Conservation (phyloP, 92 coral and sea anemone genomes). For the Bergia puertoricense region DNA sequence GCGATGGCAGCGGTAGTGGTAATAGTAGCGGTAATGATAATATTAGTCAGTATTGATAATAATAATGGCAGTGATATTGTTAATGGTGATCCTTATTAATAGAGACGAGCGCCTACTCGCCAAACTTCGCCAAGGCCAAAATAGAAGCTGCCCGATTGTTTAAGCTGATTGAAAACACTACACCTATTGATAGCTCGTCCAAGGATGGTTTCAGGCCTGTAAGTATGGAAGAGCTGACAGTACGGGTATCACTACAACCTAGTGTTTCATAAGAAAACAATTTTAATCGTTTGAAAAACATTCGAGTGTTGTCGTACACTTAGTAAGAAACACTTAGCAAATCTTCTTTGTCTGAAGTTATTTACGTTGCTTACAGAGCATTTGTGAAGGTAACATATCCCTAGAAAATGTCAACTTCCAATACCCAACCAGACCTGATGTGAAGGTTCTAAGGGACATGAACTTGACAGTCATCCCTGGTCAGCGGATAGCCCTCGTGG, state of each 20-base stretch:
- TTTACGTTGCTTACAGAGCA: constrained; percentile 26
- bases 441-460: constrained; percentile 64
- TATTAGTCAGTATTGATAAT: no score
- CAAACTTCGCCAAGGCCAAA: constrained; percentile 89
- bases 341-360: neutral
- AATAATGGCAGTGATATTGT: constrained; percentile 50
- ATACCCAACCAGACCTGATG: constrained; percentile 74
- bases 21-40: no score
- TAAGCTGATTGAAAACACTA: constrained; percentile 66
- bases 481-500: constrained; percentile 75
- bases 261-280: no score
- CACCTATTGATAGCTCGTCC: constrained; percentile 78
- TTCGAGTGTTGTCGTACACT: no score
- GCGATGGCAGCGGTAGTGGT: no score
- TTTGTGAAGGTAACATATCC: constrained; percentile 57
- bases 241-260: no score
- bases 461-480: constrained; percentile 60
- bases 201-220: constrained; percentile 79
- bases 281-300: no score
- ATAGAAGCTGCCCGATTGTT: constrained; percentile 89
- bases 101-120: constrained; percentile 77
- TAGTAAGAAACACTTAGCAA: no score
- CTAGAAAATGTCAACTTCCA: constrained; percentile 61
- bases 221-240: constrained; percentile 27
- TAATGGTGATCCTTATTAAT: constrained; percentile 76